phyloP scores from a whole-genome alignment of 2,797 vertebrate genomes.

The Pseudochromis fuscus region DNA sequence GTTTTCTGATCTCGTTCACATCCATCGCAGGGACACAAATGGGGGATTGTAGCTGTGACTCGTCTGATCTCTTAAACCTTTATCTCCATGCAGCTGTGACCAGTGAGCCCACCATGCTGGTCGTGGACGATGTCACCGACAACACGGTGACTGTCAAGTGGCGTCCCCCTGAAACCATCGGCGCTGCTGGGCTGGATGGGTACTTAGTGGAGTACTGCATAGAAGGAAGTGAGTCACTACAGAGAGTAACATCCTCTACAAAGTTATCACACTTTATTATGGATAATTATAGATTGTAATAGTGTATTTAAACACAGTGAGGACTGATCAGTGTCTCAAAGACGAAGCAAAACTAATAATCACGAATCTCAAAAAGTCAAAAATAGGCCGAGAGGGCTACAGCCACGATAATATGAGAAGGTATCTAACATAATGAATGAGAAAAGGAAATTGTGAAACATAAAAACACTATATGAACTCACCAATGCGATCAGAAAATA shows the following conservation, averaged over 20 bases:
- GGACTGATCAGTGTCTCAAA: too few species aligned
- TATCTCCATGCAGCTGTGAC: slow-evolving; percentile 89
- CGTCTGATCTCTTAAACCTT: slow-evolving; percentile 31
- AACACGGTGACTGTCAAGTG: slow-evolving; percentile 94
- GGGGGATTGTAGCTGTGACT: neutral
- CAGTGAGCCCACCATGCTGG: slow-evolving; percentile 95
- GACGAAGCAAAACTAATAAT: too few species aligned
- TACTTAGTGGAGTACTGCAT: slow-evolving; percentile 96
- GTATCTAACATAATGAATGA: too few species aligned
- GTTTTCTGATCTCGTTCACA: slow-evolving; percentile 38
- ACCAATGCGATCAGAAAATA: too few species aligned
- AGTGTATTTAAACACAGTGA: too few species aligned
- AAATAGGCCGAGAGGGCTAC: too few species aligned
- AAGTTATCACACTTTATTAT: too few species aligned
- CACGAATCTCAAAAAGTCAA: too few species aligned
- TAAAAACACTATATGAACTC: neutral
- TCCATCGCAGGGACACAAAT: slow-evolving; percentile 22
- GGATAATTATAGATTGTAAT: too few species aligned
- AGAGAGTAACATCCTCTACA: neutral
- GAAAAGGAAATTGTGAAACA: neutral
- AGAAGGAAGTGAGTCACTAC: slow-evolving; percentile 93
- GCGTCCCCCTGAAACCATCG: slow-evolving; percentile 97
- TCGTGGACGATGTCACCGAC: slow-evolving; percentile 95
- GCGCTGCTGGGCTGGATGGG: slow-evolving; percentile 96
- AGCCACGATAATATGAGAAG: too few species aligned